Base-by-base conservation (phyloP, 2,888 invertebrate species). In the Conistra vaccinii region DNA sequence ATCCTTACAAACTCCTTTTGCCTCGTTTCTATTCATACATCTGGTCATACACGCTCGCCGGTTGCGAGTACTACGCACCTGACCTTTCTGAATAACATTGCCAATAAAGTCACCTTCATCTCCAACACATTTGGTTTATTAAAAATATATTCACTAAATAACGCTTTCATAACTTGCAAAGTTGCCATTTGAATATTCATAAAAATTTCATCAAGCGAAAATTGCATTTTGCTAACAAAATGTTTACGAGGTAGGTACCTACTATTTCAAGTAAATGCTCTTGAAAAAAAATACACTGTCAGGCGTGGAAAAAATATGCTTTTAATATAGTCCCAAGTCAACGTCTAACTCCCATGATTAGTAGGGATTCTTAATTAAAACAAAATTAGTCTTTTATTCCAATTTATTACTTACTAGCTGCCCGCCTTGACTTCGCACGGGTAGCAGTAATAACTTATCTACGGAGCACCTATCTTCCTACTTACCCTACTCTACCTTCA, bases 351-450 rank as follows among this genome's bases (percentile, higher is more conserved):
- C 23, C 14, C 45, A 65, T 32, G 23, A 55, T 73, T 63, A 73
- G 23, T 29, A 48, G n/a, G 42, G 62, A n/a, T n/a, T 29, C 81
- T 68, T 84, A 84, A 69, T 73, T 84, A 69, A 58, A 80, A 58
- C 39, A 26, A 70, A 80, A 73, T 68, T 45, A 58, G 48, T 10
- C 26, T 53, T 69, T 58, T 69, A 35, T 48, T 55, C 20, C 32
- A 14, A 12, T 57, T 51, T 42, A 39, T 76, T n/a, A n/a, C n/a
- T n/a, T n/a, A n/a, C n/a, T n/a, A n/a, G n/a, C n/a, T n/a, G n/a
- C n/a, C n/a, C n/a, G n/a, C n/a, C n/a, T n/a, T n/a, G n/a, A n/a
- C n/a, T n/a, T n/a, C n/a, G n/a, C n/a, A n/a, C n/a, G n/a, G n/a
- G n/a, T n/a, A n/a, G n/a, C n/a, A n/a, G n/a, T n/a, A n/a, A n/a